These are phyloP conservation scores for Stegophylla sp. DNA, from an alignment of 2,888 invertebrate genomes.

Conservation along the genomic window DNA sequence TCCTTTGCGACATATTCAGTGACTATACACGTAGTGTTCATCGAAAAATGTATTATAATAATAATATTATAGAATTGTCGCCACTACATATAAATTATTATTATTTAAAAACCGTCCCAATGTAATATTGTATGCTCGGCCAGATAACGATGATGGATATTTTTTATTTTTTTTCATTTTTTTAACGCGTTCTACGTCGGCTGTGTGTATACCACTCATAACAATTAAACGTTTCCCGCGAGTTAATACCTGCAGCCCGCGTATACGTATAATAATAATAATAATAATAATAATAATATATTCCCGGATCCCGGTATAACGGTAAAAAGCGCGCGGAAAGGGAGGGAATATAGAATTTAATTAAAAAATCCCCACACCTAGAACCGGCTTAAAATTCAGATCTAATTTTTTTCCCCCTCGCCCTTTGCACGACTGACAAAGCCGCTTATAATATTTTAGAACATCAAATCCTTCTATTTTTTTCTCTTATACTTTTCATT, in stretches of 20 bases:
- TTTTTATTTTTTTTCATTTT: neutral
- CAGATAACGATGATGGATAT: neutral
- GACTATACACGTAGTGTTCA: too few relatives aligned
- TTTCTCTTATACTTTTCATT: conserved; percentile 14
- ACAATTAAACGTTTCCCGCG: conserved; percentile 18
- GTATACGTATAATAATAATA: neutral
- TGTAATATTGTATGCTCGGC: too few relatives aligned
- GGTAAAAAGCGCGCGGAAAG: neutral
- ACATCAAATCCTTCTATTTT: neutral
- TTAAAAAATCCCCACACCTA: conserved; percentile 47
- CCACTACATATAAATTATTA: too few relatives aligned
- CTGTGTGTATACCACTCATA: too few relatives aligned
- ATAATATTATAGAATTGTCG: too few relatives aligned
- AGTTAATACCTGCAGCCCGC: neutral
- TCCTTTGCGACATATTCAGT: too few relatives aligned
- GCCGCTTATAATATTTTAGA: conserved; percentile 51
- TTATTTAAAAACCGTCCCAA: too few relatives aligned
- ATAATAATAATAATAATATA: conserved; percentile 1
- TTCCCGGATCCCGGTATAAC: neutral
- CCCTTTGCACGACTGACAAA: neutral
- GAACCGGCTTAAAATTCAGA: conserved; percentile 37
- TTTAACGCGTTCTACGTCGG: neutral
- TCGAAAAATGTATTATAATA: too few relatives aligned
- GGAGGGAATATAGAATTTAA: conserved; percentile 40
- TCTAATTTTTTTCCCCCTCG: conserved; percentile 23